Base-by-base conservation (phyloP, 2,888 invertebrate genomes). In the Caenorhabditis sp. region DNA sequence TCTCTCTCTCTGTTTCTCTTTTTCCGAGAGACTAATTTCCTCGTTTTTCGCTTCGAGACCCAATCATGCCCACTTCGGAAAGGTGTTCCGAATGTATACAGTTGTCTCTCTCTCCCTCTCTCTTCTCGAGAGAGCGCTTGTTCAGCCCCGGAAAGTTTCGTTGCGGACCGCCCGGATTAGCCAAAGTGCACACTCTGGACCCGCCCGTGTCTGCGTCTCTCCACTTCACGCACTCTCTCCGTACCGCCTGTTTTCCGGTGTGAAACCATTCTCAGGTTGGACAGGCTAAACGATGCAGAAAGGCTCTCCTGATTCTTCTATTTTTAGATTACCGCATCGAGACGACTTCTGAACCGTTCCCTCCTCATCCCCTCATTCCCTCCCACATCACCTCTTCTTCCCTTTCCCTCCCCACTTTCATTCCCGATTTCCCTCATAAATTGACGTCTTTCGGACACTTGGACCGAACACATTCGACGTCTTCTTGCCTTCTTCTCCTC, bases 121-220 rank as follows among this genome's bases (percentile, higher is more conserved):
- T 40, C 40, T 6, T 40, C 13, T 13, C 40, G 18, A 18, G 2
- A 9, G 11, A 18, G 20, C 24, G 18, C 18, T 22, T 24, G 67
- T 26, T 22, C 37, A 55, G 53, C 9, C n/a, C 37, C 51, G 26
- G 56, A 60, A 67, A 60, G 65, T 56, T 60, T 60, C 58, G 74
- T 50, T 55, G 47, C 35, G 64, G 65, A 56, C 26, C 32, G 51
- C 6, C n/a, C 11, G 68, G 78, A 78, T 78, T 78, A 78, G 44
- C 78, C 78, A 58, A 78, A 78, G 62, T 70, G 78, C 78, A 78
- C 78, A 78, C 78, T 70, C 47, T 70, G 78, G 70, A 78, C 78
- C 70, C 78, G 64, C 47, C 22, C 22, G 61, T 68, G 22, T 20
- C 70, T 50, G 51, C 22, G 51, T 67, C 67, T 67, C 76, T 58